Evolutionary conservation across 2,113 vertebrate species (phyloP), one percentile per base, ranked within the genome.

Genomic region (Pteronura brasiliensis): DNA sequence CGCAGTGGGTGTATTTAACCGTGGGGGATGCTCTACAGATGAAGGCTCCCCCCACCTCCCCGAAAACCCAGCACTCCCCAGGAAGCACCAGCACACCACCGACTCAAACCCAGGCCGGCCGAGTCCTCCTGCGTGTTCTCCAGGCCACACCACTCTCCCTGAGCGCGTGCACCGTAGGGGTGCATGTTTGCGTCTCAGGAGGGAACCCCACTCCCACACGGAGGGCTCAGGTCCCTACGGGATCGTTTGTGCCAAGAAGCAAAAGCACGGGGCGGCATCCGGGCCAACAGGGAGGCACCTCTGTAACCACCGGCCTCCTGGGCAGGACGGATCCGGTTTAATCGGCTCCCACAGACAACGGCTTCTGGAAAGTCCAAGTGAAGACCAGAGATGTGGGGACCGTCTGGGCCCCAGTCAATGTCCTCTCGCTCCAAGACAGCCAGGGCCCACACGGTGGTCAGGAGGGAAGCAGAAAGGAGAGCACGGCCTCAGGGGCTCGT

Each of bases 401-500:
- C 20, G 5, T 27, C 20, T 11, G 52, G 93, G 65, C 39, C 77
- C 84, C 47, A 6, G 36, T 13, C 39, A 9, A 13, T 4, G 14
- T 34, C 71, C 13, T 4, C 63, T 80, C 59, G 39, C 39, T 7
- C 36, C 21, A 4, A 17, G 42, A 71, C 1, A 52, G 23, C 39
- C 49, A 44, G 42, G 55, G 34, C 13, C 15, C 57, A 15, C 31
- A 25, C 0, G 3, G n/a, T 6, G 61, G 57, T 18, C 21, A n/a
- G 17, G 13, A 67, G 27, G 34, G 31, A n/a, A 72, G 36, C 52
- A 65, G 36, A 9, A 34, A 52, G 84, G 44, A 4, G 6, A 20
- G 29, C 0, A 0, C 3, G 49, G 29, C 29, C 29, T 31, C 39
- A 4, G 6, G 36, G 42, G 39, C 44, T 9, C 2, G 31, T 10